Evolutionary conservation across 2,113 vertebrate species (phyloP).

Genomic region (Plecotus auritus): DNA sequence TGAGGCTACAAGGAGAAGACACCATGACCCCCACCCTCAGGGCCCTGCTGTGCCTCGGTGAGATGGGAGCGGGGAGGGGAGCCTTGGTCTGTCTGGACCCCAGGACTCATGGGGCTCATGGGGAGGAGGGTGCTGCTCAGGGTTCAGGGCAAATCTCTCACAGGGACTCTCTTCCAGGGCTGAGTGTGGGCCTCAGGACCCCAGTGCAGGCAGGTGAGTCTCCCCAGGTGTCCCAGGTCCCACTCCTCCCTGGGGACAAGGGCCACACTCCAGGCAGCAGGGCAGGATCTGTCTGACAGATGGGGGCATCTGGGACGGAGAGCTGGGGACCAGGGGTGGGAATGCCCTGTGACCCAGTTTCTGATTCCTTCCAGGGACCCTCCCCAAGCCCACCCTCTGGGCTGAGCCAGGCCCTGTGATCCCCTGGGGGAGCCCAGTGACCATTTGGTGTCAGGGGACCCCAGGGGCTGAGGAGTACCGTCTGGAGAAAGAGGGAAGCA

Average conservation of each 20-base stretch:
- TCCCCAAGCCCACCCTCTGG: not conserved
- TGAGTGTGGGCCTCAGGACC: accelerated
- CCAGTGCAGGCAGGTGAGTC: not conserved
- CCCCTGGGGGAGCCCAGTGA: not conserved
- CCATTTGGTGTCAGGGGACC: too few relatives aligned
- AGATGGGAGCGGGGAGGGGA: not conserved
- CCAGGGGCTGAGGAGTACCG: too few relatives aligned
- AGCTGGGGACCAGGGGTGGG: not conserved
- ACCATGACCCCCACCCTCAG: not conserved
- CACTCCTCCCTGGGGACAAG: not conserved
- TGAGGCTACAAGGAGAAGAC: accelerated
- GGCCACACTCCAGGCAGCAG: not conserved
- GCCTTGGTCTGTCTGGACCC: not conserved
- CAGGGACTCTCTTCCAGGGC: not conserved
- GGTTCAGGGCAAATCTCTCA: not conserved
- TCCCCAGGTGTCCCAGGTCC: not conserved
- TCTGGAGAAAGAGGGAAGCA: too few relatives aligned
- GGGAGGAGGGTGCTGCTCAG: not conserved
- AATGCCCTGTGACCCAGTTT: not conserved
- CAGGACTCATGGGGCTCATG: too few relatives aligned
- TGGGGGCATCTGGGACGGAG: not conserved
- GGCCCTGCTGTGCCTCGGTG: not conserved
- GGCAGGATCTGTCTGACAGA: accelerated
- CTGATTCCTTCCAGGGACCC: not conserved
- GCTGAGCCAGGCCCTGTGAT: not conserved